Evolutionary conservation across 2,113 vertebrate species (phyloP), one percentile per base, ranked within the genome.

Genomic region (Anseranas semipalmata): DNA sequence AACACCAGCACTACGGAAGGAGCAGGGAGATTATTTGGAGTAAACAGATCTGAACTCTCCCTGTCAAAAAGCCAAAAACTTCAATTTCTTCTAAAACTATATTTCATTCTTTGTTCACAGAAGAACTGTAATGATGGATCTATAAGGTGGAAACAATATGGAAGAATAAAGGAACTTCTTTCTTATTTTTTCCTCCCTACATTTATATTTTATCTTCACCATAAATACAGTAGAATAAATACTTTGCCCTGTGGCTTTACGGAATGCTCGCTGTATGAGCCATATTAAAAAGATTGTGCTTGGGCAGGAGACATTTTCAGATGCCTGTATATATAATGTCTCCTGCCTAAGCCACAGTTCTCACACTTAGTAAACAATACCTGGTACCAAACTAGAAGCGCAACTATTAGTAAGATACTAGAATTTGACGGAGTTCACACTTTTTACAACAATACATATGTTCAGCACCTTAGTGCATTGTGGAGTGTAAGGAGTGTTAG

Each of bases 271-370:
- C 28, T 15, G 32, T 39, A 52, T 41, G 39, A 24, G 7, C 56
- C 56, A 6, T 59, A 22, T 59, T 33, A n/a, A 33, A 67, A n/a
- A 46, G 32, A 10, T 16, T 24, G 43, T 46, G 43, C 43, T 67
- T 67, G 32, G 14, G 32, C 74, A 78, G n/a, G 78, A 76, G 19
- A 55, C 3, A 9, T 72, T 45, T 62, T 81, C 68, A 75, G 25
- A 28, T 55, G 6, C 15, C 15, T 60, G 1, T 19, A 1, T 10
- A 1, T 9, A 1, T 32, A 27, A 19, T 1, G 0, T 25, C 33
- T 82, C 7, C 46, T 65, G 12, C 20, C 7, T 56, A 7, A 66
- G 62, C 13, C 12, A 13, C 19, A 72, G 9, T 48, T 68, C 3
- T 3, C 33, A 15, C 15, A 9, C 63, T 91, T 53, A 27, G 11